phyloP scores from a whole-genome alignment of 2,888 invertebrate genomes.

The Leucozona laternaria region DNA sequence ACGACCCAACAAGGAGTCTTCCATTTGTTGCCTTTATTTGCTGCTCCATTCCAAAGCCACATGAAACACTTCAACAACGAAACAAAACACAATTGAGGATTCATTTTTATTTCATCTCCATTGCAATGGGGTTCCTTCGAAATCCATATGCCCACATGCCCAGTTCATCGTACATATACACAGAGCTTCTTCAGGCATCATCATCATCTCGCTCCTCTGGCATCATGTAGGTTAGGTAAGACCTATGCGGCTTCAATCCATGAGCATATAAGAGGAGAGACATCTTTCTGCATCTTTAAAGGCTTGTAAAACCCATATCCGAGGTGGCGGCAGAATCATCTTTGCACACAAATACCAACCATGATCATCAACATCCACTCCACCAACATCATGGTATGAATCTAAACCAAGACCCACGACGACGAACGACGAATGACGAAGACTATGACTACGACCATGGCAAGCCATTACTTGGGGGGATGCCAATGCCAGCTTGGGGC shows the following conservation, averaged over 20 bases:
- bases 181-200: slow-evolving; percentile 16
- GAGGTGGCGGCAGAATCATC: slow-evolving; percentile 47
- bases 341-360: slow-evolving; percentile 70
- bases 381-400: slow-evolving; percentile 14
- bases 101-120: slow-evolving; percentile 72
- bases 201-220: slow-evolving; percentile 41
- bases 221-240: slow-evolving; percentile 2
- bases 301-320: slow-evolving; percentile 48
- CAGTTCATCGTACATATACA: slow-evolving; percentile 4
- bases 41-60: slow-evolving; percentile 71
- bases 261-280: slow-evolving; percentile 53
- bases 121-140: slow-evolving; percentile 60
- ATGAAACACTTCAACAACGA: slow-evolving; percentile 74
- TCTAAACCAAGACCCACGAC: slow-evolving; percentile 51
- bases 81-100: slow-evolving; percentile 57
- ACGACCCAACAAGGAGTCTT: slow-evolving; percentile 74
- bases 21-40: slow-evolving; percentile 74
- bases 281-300: slow-evolving; percentile 69
- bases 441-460: not conserved
- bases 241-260: slow-evolving; percentile 20
- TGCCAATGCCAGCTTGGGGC: slow-evolving; percentile 45
- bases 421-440: slow-evolving; percentile 42
- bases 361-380: slow-evolving; percentile 65
- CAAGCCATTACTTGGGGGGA: slow-evolving; percentile 43
- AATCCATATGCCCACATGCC: not conserved